Evolutionary conservation across 2,113 vertebrate species (phyloP).

Genomic region (Lophius piscatorius): DNA sequence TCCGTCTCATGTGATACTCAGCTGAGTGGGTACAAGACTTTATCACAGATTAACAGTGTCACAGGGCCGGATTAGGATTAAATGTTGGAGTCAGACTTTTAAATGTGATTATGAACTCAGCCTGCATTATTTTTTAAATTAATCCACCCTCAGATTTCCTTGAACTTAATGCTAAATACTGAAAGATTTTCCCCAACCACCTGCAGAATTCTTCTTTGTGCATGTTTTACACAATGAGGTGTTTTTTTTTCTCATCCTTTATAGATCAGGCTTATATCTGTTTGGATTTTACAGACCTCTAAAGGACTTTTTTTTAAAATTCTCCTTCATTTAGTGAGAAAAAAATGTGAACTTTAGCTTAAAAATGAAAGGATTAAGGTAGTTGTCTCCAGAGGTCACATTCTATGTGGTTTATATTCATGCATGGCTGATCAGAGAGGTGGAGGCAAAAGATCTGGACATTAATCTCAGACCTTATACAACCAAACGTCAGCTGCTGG

Average conservation of each 20-base stretch:
- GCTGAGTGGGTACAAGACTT: slow-evolving; percentile 70
- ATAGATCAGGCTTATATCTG: too few species aligned
- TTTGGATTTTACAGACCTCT: too few species aligned
- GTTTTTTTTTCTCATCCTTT: background rate
- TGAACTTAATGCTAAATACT: too few species aligned
- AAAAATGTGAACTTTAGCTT: too few species aligned
- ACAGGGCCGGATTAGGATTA: slow-evolving; percentile 41
- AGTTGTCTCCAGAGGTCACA: slow-evolving; percentile 2
- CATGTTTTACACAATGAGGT: background rate
- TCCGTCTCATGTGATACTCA: slow-evolving; percentile 88
- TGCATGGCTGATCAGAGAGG: slow-evolving; percentile 20
- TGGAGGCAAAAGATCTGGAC: slow-evolving; percentile 2
- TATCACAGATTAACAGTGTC: slow-evolving; percentile 34
- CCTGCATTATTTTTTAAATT: too few species aligned
- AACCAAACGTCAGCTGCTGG: too few species aligned
- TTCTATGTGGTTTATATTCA: background rate
- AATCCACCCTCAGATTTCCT: too few species aligned
- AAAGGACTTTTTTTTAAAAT: background rate
- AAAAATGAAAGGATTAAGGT: background rate
- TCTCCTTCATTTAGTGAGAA: too few species aligned
- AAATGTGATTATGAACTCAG: background rate
- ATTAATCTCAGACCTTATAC: too few species aligned
- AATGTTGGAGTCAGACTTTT: slow-evolving; percentile 4
- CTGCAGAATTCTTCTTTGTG: too few species aligned
- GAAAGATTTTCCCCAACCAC: too few species aligned